Percentiles rank a stretch among this genome's conserved stretches.
Conservation (phyloP, 2,888 invertebrate genomes). For the Agonopterix arenella region DNA sequence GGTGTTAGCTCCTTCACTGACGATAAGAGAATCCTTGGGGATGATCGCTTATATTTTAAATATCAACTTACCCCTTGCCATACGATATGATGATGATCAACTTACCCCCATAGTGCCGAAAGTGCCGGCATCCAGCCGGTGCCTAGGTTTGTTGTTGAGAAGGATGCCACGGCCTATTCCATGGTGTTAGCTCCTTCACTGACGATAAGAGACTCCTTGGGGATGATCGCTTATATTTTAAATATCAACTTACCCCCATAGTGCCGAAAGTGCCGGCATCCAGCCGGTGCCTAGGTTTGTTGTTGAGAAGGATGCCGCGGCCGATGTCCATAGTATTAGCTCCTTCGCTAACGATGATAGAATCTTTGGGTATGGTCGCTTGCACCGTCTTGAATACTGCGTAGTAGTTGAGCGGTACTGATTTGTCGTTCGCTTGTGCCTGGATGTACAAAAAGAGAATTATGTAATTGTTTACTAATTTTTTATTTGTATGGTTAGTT, state of each 20-base stretch:
- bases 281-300: constrained; percentile 88
- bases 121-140: constrained; percentile 95
- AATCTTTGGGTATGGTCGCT: constrained; percentile 85
- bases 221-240: constrained; percentile 76
- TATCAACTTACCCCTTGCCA: no score
- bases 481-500: no score
- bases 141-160: constrained; percentile 88
- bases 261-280: constrained; percentile 99
- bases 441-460: constrained; percentile 14
- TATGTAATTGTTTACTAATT: not conserved
- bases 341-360: constrained; percentile 96
- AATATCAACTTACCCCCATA: constrained; percentile 84
- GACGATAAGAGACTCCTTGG: constrained; percentile 91
- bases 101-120: constrained; percentile 97
- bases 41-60: constrained; percentile 70
- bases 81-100: no score
- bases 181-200: constrained; percentile 99
- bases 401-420: constrained; percentile 94
- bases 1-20: constrained; percentile 98
- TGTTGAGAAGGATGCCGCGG: constrained; percentile 90
- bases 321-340: constrained; percentile 99
- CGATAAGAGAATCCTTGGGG: constrained; percentile 91
- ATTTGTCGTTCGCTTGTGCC: constrained; percentile 78
- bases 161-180: constrained; percentile 97
- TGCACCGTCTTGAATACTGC: constrained; percentile 92